Evolutionary conservation across 2,888 invertebrate species (phyloP), one percentile per base, ranked within the genome.

Genomic region (Lasioglossum zephyrum): DNA sequence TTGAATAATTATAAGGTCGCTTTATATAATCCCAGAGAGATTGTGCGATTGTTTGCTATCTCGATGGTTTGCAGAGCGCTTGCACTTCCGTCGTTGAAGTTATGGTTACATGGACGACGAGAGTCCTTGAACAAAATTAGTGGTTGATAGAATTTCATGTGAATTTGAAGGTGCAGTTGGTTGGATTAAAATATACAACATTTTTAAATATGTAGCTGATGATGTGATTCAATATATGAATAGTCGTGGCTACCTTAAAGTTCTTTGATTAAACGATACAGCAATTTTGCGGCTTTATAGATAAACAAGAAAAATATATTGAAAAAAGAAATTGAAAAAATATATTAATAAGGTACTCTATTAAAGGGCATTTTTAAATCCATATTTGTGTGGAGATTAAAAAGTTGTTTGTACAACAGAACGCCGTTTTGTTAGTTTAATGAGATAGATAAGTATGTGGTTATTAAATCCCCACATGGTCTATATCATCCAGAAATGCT

Each of bases 401-500:
- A 63, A 18, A 31, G 63, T 26, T 63, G 63, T 6, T 16, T 16
- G 16, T 63, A 63, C 63, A 31, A 31, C 16, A 63, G 31, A 63
- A 63, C 31, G 31, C 63, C 16, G 16, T 26, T 16, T 63, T 31
- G 31, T 39, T 36, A 36, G 2, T 39, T 36, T 9, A 69, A 39
- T 1, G 36, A 9, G 36, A 9, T 1, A 39, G 22, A 11, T 39
- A 69, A 36, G 36, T 9, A 9, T 8, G 36, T 22, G 22, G n/a
- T 41, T 22, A 31, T 57, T 60, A 26, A 41, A 44, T 63, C 77
- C n/a, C 31, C 26, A 9, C 53, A 77, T 70, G 36, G 31, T 47
- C 8, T 49, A 2, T 49, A 36, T 49, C n/a, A 18, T 73, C 39
- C 36, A 49, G 18, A 16, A 75, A 82, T 84, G 72, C 82, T 84